Evolutionary conservation across 2,113 vertebrate species (phyloP).

Genomic region (Mastomys coucha): DNA sequence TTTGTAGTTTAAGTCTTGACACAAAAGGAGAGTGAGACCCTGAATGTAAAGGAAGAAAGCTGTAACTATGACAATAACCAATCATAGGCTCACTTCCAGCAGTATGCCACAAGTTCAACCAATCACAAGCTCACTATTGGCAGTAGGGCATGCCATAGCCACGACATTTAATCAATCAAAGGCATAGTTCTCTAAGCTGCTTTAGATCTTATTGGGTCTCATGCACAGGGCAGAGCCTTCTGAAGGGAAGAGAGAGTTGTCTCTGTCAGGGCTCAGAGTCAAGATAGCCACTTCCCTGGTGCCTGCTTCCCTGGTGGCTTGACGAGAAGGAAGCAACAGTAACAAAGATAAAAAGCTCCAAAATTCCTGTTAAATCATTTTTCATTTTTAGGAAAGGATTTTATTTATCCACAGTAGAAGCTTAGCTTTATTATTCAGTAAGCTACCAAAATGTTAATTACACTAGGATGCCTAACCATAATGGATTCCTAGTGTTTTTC

Average conservation of each 20-base stretch:
- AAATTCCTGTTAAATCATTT: not conserved
- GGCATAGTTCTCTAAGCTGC: not conserved
- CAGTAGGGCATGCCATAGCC: fast-evolving
- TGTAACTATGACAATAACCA: not conserved
- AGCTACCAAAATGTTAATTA: not conserved
- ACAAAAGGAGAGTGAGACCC: not conserved
- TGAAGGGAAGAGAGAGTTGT: not conserved
- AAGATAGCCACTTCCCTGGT: not conserved
- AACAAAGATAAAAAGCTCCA: not conserved
- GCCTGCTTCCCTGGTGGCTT: not conserved
- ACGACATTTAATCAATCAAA: not conserved
- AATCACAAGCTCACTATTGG: not conserved
- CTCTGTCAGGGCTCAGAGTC: not conserved
- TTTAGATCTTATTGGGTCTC: not conserved
- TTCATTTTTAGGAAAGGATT: not conserved
- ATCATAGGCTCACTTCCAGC: not conserved
- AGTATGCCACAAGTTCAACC: not conserved
- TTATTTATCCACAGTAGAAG: not conserved
- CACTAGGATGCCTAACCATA: not conserved
- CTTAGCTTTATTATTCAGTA: slow-evolving; percentile 11
- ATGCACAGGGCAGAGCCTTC: not conserved
- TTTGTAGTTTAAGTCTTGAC: not conserved
- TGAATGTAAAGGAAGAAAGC: not conserved
- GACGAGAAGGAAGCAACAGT: not conserved
- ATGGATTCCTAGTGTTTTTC: not conserved